Percentiles rank a stretch among this genome's conserved stretches.
Evolutionary conservation across 2,888 invertebrate genomes (phyloP).

Genomic region (Tethea ocularis): DNA sequence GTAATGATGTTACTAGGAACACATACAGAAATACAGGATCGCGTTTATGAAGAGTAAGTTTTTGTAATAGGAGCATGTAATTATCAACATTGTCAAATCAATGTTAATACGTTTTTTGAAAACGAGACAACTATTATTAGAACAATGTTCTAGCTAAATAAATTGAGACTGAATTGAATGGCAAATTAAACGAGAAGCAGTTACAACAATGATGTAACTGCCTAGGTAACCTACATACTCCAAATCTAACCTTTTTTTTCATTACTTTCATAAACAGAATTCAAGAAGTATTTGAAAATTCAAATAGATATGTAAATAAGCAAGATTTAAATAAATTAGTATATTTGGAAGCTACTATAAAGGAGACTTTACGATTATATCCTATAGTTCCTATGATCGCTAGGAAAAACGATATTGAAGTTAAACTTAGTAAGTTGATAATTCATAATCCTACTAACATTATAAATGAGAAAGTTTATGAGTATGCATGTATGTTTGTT

Average conservation of each 20-base stretch:
- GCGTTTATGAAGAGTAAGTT: constrained; percentile 31
- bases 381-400: constrained; percentile 40
- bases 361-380: constrained; percentile 48
- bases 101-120: too few relatives aligned
- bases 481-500: too few relatives aligned
- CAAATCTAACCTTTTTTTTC: not conserved
- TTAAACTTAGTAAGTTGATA: constrained; percentile 42
- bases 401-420: constrained; percentile 38
- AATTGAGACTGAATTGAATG: too few relatives aligned
- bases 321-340: constrained; percentile 44
- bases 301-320: constrained; percentile 33
- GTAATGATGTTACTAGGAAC: constrained; percentile 53
- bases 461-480: too few relatives aligned
- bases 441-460: too few relatives aligned
- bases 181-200: too few relatives aligned
- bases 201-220: too few relatives aligned
- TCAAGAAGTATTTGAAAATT: constrained; percentile 27
- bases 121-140: too few relatives aligned
- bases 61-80: too few relatives aligned
- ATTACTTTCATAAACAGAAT: constrained; percentile 8
- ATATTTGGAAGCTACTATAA: constrained; percentile 54
- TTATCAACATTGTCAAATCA: too few relatives aligned
- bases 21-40: constrained; percentile 45
- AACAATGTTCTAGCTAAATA: too few relatives aligned
- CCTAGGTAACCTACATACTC: too few relatives aligned